Base-by-base conservation (phyloP, 1,140 invertebrate genomes). In the Hetaerina americana region DNA sequence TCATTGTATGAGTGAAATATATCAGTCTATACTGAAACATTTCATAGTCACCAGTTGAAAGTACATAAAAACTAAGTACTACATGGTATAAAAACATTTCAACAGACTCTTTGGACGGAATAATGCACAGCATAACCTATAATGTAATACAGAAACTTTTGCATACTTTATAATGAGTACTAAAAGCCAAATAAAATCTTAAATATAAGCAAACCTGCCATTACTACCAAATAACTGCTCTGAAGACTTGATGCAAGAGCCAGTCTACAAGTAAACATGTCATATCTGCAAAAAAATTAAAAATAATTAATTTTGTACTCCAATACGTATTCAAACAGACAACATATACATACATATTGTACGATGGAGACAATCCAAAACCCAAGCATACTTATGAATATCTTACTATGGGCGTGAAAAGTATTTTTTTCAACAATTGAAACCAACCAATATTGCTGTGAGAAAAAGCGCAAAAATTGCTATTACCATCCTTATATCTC, bases 211-310 rank as follows among this genome's bases (percentile, higher is more conserved):
- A 78, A 77, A 25, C 77, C 66, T 49, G 75, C 72, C 71, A 80
- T 66, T 6, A 79, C 49, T 3, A 80, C 69, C n/a, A 85, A 25
- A 74, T 80, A 78, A 78, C 84, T 85, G 72, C 82, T 81, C 80
- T 87, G 81, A 26, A 87, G 80, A 5, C 83, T 84, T 0, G 87
- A 80, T 5, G 92, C 93, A 24, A 90, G 92, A 6, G 95, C 95
- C 73, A 97, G 83, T 27, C 96, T 87, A 79, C 96, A 98, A 77
- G 93, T 94, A 78, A 93, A 93, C 89, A 93, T 92, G 78, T 94
- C 91, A 75, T 90, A 94, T 76, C 87, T 88, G 78, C 69, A 81
- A 81, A 29, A 75, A 27, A 72, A 75, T 49, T 68, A 72, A 74
- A 72, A 74, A 66, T 72, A 57, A 29, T 49, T 40, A 27, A 28